Evolutionary conservation across 2,113 vertebrate species (phyloP), one percentile per base, ranked within the genome.

Genomic region (Paracanthobrama guichenoti): DNA sequence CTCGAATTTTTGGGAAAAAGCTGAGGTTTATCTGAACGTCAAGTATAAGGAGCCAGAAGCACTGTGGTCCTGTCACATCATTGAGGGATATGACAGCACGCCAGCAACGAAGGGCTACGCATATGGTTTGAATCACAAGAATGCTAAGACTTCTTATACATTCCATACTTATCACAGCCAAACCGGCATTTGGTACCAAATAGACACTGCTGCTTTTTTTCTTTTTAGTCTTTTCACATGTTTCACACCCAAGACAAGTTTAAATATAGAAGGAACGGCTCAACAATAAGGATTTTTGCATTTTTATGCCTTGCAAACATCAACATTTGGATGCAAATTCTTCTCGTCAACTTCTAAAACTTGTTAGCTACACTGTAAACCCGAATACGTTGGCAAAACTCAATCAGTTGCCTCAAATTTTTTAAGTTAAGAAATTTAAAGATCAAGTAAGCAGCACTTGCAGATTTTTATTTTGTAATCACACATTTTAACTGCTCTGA

Each of bases 111-210:
- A 90, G 59, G 83, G 83, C 83, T 83, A 77, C 86, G 90, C 92
- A 93, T 92, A 92, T 93, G 92, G 87, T 89, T 89, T 86, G 64
- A 75, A 87, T 90, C 88, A 86, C 85, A 86, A 86, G 77, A 75
- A 53, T 44, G 57, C 82, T 76, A 73, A 84, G 44, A 80, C 55
- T 39, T 48, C 79, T 79, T 44, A n/a, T 71, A 71, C 50, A 78
- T 74, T 87, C 39, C 75, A 83, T 77, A 84, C 62, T 84, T 79
- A 48, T 55, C 46, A 7, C 39, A 66, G 62, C 39, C 79, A 85
- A 85, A 83, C 60, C 75, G 10, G 74, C 72, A 85, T 81, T 50
- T 48, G 42, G 22, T 82, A 72, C 79, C 67, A 69, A 57, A 79
- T 66, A 16, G 26, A 35, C 8, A 26, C 66, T 28, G 24, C 39